phyloP scores from a whole-genome alignment of 2,113 vertebrate species.

The Delphinapterus leucas region DNA sequence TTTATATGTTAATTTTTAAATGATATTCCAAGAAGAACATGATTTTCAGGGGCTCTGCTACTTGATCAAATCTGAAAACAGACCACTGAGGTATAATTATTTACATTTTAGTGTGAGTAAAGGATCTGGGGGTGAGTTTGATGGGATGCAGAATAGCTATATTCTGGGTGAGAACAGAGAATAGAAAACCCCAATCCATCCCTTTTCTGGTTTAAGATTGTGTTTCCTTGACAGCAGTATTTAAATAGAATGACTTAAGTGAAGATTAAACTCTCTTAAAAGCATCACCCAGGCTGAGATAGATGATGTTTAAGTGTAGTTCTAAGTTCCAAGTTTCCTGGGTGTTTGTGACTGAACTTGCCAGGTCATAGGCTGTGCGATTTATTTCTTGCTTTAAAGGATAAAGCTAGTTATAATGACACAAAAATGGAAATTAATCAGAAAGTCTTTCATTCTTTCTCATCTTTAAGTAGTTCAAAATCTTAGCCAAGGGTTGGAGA shows the following conservation, averaged over 20 bases:
- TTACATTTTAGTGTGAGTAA: constrained; percentile 14
- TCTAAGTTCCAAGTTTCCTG: neutral
- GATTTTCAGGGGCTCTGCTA: neutral
- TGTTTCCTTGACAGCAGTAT: constrained; percentile 29
- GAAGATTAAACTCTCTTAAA: constrained; percentile 7
- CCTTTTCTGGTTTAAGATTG: neutral
- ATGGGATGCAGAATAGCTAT: constrained; percentile 10
- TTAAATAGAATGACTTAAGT: neutral
- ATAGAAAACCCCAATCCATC: neutral
- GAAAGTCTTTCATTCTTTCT: neutral
- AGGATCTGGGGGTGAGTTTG: neutral
- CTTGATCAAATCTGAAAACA: neutral
- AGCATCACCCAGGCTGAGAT: neutral
- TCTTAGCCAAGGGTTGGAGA: neutral
- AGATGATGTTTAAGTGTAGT: neutral
- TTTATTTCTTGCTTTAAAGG: constrained; percentile 48
- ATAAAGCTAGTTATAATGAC: constrained; percentile 29
- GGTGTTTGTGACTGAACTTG: neutral
- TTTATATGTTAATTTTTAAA: neutral
- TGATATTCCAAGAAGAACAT: neutral
- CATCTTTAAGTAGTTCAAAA: constrained; percentile 30
- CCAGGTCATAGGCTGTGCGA: neutral
- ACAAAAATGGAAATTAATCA: constrained; percentile 4
- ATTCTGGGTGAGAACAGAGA: neutral
- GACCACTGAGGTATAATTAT: neutral